Conservation (phyloP, 2,113 vertebrate genomes). For the Polyodon spathula region DNA sequence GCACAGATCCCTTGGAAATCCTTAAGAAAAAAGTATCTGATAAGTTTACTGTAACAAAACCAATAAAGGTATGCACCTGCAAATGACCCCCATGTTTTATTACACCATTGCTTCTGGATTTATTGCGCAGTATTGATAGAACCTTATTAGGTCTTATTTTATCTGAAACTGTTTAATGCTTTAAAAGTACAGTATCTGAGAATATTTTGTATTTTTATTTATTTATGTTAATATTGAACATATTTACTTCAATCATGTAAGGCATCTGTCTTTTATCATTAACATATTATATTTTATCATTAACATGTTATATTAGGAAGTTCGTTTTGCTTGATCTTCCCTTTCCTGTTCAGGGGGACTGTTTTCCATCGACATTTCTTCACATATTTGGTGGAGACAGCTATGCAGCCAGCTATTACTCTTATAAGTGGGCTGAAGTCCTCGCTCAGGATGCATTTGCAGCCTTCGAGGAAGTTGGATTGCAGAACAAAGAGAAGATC, state of each 20-base stretch:
- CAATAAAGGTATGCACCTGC: constrained; percentile 6
- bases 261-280: background rate
- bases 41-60: constrained; percentile 5
- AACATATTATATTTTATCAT: too few relatives aligned
- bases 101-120: too few relatives aligned
- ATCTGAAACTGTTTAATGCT: too few relatives aligned
- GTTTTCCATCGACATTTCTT: constrained; percentile 7
- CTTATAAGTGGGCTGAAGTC: constrained; percentile 4
- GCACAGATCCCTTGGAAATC: background rate
- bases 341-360: background rate
- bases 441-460: constrained; percentile 6
- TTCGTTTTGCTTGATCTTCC: too few relatives aligned
- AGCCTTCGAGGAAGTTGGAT: constrained; percentile 8
- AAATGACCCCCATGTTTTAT: too few relatives aligned
- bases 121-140: too few relatives aligned
- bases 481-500: constrained; percentile 6
- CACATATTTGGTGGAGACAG: constrained; percentile 1
- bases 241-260: too few relatives aligned
- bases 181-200: too few relatives aligned
- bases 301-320: background rate
- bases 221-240: too few relatives aligned
- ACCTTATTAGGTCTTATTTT: too few relatives aligned
- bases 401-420: constrained; percentile 8
- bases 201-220: too few relatives aligned
- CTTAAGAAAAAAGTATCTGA: background rate